Evolutionary conservation across 92 coral and sea anemone genomes (phyloP), one percentile per base, ranked within the genome.

Genomic region (Heteractis magnifica): DNA sequence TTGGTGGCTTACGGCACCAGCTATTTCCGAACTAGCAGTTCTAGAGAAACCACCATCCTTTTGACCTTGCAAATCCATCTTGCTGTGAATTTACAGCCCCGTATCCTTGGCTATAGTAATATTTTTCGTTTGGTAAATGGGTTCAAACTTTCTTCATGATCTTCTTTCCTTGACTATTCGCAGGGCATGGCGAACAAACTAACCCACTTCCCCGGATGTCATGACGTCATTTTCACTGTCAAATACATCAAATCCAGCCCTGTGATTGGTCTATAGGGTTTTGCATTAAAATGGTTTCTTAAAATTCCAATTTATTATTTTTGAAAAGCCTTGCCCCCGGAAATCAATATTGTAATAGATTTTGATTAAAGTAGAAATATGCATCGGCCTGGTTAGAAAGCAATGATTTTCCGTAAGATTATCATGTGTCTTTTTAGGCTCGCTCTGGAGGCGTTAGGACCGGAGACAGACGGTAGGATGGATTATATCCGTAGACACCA

Each of bases 1-100:
- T 82, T 94, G 94, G 78, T 96, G 99, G 76, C 77, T 65, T 74
- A 81, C 84, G 71, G 84, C 84, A 49, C 34, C 59, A 56, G 84
- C 55, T 49, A 70, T 81, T 52, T 81, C 84, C 8, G 77, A 55
- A 75, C 34, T 81, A 21, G 84, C 84, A 81, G 49, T 58, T 20
- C 77, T 74, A 68, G 77, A 14, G 5, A 14, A 19, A 26, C 19
- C 21, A 11, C 19, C 26, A 52, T 81, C 84, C 18, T 72, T 19
- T 23, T 21, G 64, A 81, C 10, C 26, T 52, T 81, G 84, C 76
- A 52, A 51, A 51, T 81, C 84, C 84, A 81, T 81, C 52, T 81
- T 81, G 77, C 41, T 48, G 34, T 74, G 77, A 65, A 23, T 34
- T 70, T 60, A 0, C 16, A 18, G 53, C 77, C 84, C 84, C 19